Conservation (phyloP, 2,797 vertebrate species). For the Orestias chungarensis region DNA sequence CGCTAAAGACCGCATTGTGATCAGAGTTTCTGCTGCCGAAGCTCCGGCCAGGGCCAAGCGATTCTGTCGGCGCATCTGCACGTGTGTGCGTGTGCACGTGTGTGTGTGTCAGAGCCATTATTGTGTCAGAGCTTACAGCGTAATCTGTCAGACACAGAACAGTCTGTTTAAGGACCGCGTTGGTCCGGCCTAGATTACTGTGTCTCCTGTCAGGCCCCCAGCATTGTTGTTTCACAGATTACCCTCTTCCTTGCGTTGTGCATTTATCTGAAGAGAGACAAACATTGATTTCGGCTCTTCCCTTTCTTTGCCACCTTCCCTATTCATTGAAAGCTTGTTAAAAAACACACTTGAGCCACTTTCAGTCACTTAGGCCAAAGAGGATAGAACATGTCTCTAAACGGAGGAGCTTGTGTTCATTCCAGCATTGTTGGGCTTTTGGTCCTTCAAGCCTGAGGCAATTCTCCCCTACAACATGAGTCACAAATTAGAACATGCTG, state of each 20-base stretch:
- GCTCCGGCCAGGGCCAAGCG: constrained; percentile 37
- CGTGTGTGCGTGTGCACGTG: constrained; percentile 24
- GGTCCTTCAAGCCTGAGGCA: constrained; percentile 23
- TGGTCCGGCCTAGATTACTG: constrained; percentile 71
- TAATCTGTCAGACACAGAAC: constrained; percentile 72
- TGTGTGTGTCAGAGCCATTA: constrained; percentile 61
- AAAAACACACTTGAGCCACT: constrained; percentile 40
- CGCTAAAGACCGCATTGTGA: constrained; percentile 44
- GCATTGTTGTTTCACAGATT: constrained; percentile 77
- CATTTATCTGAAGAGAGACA: constrained; percentile 69
- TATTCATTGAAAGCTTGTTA: constrained; percentile 57
- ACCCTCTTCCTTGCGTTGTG: constrained; percentile 55
- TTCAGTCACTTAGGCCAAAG: constrained; percentile 43
- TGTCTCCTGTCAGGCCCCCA: constrained; percentile 62
- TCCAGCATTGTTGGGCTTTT: constrained; percentile 19
- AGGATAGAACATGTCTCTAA: constrained; percentile 30
- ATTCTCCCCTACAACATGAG: constrained; percentile 6
- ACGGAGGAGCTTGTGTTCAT: constrained; percentile 19
- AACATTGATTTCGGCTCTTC: constrained; percentile 71
- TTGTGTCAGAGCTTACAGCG: constrained; percentile 67
- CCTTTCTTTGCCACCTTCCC: constrained; percentile 45
- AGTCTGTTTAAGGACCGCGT: constrained; percentile 67
- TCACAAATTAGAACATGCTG: constrained; percentile 10
- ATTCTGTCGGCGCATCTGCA: not conserved
- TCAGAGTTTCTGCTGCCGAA: constrained; percentile 35